phyloP scores from a whole-genome alignment of 2,888 invertebrate species.

The Antheraea assamensis region DNA sequence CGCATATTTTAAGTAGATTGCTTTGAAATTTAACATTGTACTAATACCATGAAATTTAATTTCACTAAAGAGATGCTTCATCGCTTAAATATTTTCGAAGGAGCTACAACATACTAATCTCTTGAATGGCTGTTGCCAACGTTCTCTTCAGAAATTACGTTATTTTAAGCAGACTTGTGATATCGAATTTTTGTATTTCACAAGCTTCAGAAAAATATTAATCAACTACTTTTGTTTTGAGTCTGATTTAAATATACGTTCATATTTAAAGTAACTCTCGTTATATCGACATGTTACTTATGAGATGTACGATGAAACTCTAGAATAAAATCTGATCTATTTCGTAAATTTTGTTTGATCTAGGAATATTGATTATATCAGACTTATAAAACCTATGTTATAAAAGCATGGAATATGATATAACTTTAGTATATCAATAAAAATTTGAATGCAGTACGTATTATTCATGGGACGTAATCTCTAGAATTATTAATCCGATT shows the following conservation, averaged over 20 bases:
- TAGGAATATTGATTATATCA: not conserved
- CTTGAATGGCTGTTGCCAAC: not conserved
- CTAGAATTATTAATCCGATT: too few species aligned
- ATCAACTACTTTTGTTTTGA: not conserved
- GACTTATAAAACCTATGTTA: not conserved
- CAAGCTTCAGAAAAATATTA: not conserved
- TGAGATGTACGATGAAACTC: not conserved
- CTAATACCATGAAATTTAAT: not conserved
- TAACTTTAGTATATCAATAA: not conserved
- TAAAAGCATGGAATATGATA: not conserved
- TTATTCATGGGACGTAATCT: not conserved
- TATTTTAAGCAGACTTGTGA: not conserved
- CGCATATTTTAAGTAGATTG: constrained; percentile 3
- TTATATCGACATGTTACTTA: not conserved
- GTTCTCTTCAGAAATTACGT: not conserved
- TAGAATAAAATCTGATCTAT: not conserved
- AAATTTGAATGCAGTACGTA: not conserved
- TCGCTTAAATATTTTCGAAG: constrained; percentile 7
- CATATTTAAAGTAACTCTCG: not conserved
- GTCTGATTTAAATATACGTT: not conserved
- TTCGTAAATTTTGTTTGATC: not conserved
- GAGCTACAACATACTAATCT: not conserved
- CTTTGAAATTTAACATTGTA: constrained; percentile 10
- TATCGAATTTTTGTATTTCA: not conserved
- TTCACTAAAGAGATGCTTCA: not conserved